Evolutionary conservation across 2,797 vertebrate genomes (phyloP).

Genomic region (Coilia nasus): DNA sequence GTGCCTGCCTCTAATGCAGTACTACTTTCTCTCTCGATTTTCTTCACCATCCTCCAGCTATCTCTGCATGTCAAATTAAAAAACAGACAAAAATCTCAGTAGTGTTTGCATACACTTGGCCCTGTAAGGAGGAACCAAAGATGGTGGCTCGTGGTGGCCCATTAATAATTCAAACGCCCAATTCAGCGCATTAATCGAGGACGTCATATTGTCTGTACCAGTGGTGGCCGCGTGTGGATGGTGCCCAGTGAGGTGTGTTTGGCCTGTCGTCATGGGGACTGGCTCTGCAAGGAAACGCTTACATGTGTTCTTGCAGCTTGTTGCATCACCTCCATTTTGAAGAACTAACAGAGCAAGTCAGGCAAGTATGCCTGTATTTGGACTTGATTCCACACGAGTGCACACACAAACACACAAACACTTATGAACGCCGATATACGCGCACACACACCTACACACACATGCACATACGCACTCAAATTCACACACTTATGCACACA

Average conservation of each 20-base stretch:
- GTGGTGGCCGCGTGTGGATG: too few relatives aligned
- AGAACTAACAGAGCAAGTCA: constrained; percentile 15
- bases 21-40: too few relatives aligned
- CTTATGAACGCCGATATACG: background rate
- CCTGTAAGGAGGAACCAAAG: too few relatives aligned
- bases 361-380: background rate
- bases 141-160: too few relatives aligned
- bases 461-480: constrained; percentile 8
- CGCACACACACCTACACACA: background rate
- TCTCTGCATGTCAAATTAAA: too few relatives aligned
- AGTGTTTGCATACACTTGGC: too few relatives aligned
- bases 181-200: too few relatives aligned
- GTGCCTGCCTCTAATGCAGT: too few relatives aligned
- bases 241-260: background rate
- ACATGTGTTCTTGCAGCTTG: background rate
- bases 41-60: too few relatives aligned
- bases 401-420: background rate
- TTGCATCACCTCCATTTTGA: constrained; percentile 12
- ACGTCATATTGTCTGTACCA: too few relatives aligned
- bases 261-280: background rate
- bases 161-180: too few relatives aligned
- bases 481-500: background rate
- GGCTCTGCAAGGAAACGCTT: background rate
- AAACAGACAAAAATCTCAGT: too few relatives aligned
- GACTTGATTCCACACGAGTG: background rate